Conservation (phyloP, 2,113 vertebrate genomes). For the Melospiza melodia region DNA sequence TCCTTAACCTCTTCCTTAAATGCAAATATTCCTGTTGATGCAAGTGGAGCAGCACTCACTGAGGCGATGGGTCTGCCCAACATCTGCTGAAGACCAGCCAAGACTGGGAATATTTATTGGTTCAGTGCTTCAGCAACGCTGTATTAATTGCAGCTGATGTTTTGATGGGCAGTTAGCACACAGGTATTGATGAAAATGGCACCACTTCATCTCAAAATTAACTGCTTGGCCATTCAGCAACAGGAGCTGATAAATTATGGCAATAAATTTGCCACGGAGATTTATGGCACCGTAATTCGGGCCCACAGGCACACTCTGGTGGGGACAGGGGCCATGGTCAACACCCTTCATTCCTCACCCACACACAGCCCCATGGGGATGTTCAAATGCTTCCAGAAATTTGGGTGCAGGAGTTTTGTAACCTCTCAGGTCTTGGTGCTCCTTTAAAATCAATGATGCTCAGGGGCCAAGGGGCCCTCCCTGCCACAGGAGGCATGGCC, state of each 20-base stretch:
- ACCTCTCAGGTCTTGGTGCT: neutral
- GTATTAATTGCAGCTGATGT: conserved; percentile 76
- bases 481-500: neutral
- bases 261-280: conserved; percentile 75
- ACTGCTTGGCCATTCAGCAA: conserved; percentile 75
- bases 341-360: neutral
- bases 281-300: conserved; percentile 50
- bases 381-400: neutral
- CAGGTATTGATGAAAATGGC: conserved; percentile 81
- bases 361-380: fast-evolving
- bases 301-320: neutral
- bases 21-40: neutral
- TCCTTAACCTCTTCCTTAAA: conserved; percentile 27
- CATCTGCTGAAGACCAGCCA: conserved; percentile 54
- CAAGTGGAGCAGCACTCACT: neutral
- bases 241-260: conserved; percentile 75
- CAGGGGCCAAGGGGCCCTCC: neutral
- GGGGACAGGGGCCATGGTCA: fast-evolving
- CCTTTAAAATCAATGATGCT: fast-evolving
- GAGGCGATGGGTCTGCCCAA: neutral
- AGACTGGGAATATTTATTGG: conserved; percentile 71
- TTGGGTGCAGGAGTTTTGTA: neutral
- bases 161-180: conserved; percentile 77
- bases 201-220: conserved; percentile 80
- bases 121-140: conserved; percentile 60